Evolutionary conservation across 2,797 vertebrate genomes (phyloP), one percentile per base, ranked within the genome.

Genomic region (Sandelia bainsii): DNA sequence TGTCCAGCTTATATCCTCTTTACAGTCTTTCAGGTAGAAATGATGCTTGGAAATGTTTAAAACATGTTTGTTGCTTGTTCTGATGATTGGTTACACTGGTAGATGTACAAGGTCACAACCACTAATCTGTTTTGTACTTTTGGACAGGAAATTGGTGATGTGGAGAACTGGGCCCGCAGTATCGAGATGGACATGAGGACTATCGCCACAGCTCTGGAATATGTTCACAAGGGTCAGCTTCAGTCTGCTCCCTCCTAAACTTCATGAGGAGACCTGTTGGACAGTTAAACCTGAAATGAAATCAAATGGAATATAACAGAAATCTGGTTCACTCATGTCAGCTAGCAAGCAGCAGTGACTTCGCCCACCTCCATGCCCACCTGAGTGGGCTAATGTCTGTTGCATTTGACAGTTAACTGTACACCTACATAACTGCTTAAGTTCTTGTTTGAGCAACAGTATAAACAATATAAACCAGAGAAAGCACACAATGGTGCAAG

Each of bases 181-280:
- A 99, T 99, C 14, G 97, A 99, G 91, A 94, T 98, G 95, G 98
- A 99, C 91, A 99, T 99, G 97, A 94, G 97, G 69, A 99, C 96
- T 32, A 97, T 98, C 0, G 94, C 96, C 82, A 97, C 97, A 0
- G 96, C 97, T 6, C 91, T 99, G 80, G 97, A 99, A 77, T 99
- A 98, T 0, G 95, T 97, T 45, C 96, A 97, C 88, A 98, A 98
- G 88, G 96, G 97, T 19, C 96, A 96, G 77, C 94, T 95, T 51
- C 97, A 97, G 83, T 91, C 97, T 1, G 91, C 96, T 1, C 88
- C 94, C 17, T 95, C 96, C 66, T 97, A 88, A 93, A 51, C 8
- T 0, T 64, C 22, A 54, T 9, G 13, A 5, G 16, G 11, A 71
- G 37, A 57, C 1, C 1, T 68, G 9, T 0, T 23, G 25, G 25